These are phyloP conservation scores for Yponomeuta plumbellus DNA, from an alignment of 2,888 invertebrate genomes.

Conservation along the genomic window DNA sequence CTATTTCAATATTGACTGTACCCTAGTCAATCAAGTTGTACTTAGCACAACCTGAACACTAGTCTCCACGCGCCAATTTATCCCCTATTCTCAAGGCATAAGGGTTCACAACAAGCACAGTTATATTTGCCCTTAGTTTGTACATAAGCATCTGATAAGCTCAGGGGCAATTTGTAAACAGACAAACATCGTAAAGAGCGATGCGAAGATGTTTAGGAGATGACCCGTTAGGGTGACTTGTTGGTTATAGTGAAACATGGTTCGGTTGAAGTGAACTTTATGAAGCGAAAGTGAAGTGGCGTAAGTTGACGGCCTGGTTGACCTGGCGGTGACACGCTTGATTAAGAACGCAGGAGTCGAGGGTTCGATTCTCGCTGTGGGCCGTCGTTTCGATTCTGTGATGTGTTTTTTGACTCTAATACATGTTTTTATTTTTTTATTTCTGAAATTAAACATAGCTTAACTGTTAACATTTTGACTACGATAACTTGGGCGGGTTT, in stretches of 20 bases:
- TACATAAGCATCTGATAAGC: conserved; percentile 18
- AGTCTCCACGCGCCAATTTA: not conserved
- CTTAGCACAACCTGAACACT: conserved; percentile 3
- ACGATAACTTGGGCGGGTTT: no score
- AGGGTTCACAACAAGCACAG: not conserved
- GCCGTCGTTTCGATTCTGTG: no score
- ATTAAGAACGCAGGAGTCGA: no score
- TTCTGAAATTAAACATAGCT: no score
- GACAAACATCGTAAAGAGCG: conserved; percentile 8
- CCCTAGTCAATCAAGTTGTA: conserved; percentile 27
- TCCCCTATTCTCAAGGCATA: not conserved
- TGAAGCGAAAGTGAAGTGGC: not conserved
- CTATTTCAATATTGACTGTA: not conserved
- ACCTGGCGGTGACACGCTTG: no score
- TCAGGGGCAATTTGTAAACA: conserved; percentile 12
- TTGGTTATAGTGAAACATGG: not conserved
- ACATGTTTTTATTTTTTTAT: no score
- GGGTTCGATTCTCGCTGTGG: no score
- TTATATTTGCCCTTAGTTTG: not conserved
- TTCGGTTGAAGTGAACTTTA: not conserved
- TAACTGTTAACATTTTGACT: no score
- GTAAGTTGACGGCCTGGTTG: not conserved
- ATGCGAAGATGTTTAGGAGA: not conserved
- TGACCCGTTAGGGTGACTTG: conserved; percentile 4
- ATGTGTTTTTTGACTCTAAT: no score